Evolutionary conservation across 2,888 invertebrate species (phyloP).

Genomic region (Lissocephala sabroskyi): DNA sequence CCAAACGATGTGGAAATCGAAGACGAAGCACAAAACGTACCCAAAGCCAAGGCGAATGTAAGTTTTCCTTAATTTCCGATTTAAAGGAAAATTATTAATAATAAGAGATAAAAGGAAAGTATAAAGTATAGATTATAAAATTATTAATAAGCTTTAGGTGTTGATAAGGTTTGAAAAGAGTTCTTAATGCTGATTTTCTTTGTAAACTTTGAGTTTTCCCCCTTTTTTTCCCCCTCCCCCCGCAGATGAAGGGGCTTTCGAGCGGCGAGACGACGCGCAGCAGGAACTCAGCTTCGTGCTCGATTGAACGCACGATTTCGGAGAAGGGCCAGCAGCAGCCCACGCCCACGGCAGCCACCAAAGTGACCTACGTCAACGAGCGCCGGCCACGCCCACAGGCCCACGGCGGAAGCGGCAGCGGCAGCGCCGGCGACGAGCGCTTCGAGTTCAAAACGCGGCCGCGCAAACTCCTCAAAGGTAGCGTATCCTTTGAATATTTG

Average conservation of each 20-base stretch:
- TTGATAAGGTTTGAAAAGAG: too few relatives aligned
- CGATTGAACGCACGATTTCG: constrained; percentile 70
- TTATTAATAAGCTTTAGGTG: too few relatives aligned
- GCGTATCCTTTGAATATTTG: too few relatives aligned
- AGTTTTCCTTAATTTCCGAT: constrained; percentile 10
- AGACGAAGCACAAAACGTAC: constrained; percentile 66
- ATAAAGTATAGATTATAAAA: too few relatives aligned
- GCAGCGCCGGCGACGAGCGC: constrained; percentile 58
- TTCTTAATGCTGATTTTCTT: too few relatives aligned
- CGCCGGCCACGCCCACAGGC: constrained; percentile 65
- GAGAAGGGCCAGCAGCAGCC: constrained; percentile 60
- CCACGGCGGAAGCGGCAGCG: constrained; percentile 26
- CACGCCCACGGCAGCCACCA: too few relatives aligned
- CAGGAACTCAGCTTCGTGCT: constrained; percentile 71
- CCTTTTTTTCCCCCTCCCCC: too few relatives aligned
- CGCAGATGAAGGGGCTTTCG: constrained; percentile 70
- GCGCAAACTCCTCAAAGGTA: constrained; percentile 71
- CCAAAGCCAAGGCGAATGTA: constrained; percentile 59
- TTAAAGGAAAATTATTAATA: too few relatives aligned
- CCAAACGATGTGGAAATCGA: constrained; percentile 71
- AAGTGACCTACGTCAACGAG: constrained; percentile 71
- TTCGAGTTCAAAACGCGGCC: constrained; percentile 71
- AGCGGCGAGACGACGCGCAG: constrained; percentile 72
- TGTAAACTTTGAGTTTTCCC: too few relatives aligned
- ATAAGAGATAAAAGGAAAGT: too few relatives aligned